phyloP scores from a whole-genome alignment of 2,888 invertebrate genomes.

The Macaria notata region DNA sequence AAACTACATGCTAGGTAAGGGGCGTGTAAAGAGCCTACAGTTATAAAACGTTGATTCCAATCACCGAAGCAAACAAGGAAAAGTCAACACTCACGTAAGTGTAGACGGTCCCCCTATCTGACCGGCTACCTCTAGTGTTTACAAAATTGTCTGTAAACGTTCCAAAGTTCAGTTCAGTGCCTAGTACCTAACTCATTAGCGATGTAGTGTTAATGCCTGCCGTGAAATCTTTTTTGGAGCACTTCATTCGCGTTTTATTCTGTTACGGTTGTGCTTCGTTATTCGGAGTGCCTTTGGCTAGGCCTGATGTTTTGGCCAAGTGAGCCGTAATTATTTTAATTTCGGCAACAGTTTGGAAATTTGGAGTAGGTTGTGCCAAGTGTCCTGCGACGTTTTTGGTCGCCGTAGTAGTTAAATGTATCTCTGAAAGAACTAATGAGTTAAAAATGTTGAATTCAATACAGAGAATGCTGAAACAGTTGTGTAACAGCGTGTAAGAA shows the following conservation, averaged over 20 bases:
- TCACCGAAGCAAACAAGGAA: conserved; percentile 27
- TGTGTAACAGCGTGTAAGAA: too few species aligned
- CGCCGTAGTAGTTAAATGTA: background rate
- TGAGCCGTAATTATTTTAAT: conserved; percentile 45
- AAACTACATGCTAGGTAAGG: background rate
- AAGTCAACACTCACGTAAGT: conserved; percentile 32
- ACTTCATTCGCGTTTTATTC: conserved; percentile 67
- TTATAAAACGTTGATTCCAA: conserved; percentile 27
- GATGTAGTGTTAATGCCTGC: conserved; percentile 69
- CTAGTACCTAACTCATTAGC: conserved; percentile 68
- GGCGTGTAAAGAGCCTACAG: background rate
- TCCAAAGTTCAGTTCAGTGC: conserved; percentile 59
- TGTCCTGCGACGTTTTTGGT: conserved; percentile 13
- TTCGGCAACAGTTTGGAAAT: conserved; percentile 21
- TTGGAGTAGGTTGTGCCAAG: conserved; percentile 21
- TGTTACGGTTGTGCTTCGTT: conserved; percentile 71
- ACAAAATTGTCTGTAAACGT: conserved; percentile 64
- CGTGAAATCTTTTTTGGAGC: conserved; percentile 71
- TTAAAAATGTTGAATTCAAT: too few species aligned
- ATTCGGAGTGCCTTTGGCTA: conserved; percentile 72
- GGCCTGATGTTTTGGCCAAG: conserved; percentile 56
- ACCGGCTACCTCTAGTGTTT: conserved; percentile 50
- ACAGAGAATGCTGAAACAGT: too few species aligned
- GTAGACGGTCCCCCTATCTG: conserved; percentile 29
- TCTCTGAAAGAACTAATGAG: too few species aligned